Base-by-base conservation (phyloP, 2,113 vertebrate species). In the Oreochromis aureus region DNA sequence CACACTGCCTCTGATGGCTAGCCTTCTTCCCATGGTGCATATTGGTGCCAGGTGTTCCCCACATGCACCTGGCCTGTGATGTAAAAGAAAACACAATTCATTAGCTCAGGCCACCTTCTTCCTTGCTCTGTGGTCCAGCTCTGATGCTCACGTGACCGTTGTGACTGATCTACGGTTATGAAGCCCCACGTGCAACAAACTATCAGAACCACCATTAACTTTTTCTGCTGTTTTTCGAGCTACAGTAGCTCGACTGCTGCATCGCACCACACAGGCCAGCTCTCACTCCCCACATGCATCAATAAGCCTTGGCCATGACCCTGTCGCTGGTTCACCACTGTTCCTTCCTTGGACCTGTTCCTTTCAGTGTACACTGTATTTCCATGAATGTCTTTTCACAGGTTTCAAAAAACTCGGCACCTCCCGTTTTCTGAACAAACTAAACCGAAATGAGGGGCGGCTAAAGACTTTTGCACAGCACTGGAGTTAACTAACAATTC, bases 201-300 rank as follows among this genome's bases (percentile, higher is more conserved):
- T 56, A 56, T 24, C 54, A 56, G n/a, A 56, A 56, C n/a, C 54
- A 24, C n/a, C 54, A 56, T 0, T 0, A 24, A 56, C 54, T 24
- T 56, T 56, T 56, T 56, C n/a, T 55, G 22, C 22, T 22, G 22
- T 22, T 22, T 22, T 22, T 22, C 22, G 22, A 56, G 54, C 54
- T 56, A 56, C 54, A 56, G 54, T 24, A 56, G 54, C 54, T 24
- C 6, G 22, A 56, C 54, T 7, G 54, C 54, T 56, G 54, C 11
- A 54, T 54, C 3, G 0, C 0, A n/a, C 53, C 19, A 54, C 53
- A 22, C 53, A 22, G 53, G 53, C 53, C 53, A 54, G 53, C 0
- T 10, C 53, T 54, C 53, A 54, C 53, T 54, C 53, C 53, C 0
- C 53, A 54, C 10, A 53, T 5, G 51, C 51, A 53, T 53, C 51